Evolutionary conservation across 2,797 vertebrate genomes (phyloP), one percentile per base, ranked within the genome.

Genomic region (Oryzias sinensis): DNA sequence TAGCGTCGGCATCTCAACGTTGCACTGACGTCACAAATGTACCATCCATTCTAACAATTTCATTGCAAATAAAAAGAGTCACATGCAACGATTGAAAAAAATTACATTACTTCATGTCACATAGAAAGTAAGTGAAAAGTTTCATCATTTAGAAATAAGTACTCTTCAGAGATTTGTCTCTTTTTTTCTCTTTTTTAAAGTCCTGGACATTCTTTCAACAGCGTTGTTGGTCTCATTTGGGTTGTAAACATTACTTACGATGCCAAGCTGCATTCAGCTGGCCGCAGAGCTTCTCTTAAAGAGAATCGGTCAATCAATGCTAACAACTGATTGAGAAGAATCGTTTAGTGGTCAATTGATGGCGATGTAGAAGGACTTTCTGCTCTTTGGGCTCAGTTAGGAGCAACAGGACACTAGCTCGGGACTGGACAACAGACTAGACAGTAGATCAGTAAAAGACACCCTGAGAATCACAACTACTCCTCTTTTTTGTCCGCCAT

Each of bases 131-230:
- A 90, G 87, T 83, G 82, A 89, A 92, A 89, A 83, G 85, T 85
- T 83, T 85, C 80, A 83, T 87, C 82, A 88, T 86, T 90, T 88
- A 85, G 83, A 87, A 89, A 87, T 83, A 88, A 84, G 84, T 86
- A 88, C 83, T 90, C 85, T 87, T 87, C 85, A 83, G 89, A 91
- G 78, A 87, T 84, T 83, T 73, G 74, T 86, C 65, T 81, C 43
- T 74, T 18, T 68, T 66, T 57, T 67, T 70, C 66, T 62, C 41
- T 70, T 74, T 73, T 77, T 82, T 73, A 5, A 83, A 88, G 86
- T 91, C 89, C 88, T 92, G 84, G 82, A 93, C 91, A 92, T 92
- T 92, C 89, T 87, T 88, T 91, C 84, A 92, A 91, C 91, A 92
- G 92, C 90, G 81, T 92, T 90, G 86, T 92, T 92, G 91, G 91